Evolutionary conservation across 2,888 invertebrate species (phyloP), one percentile per base, ranked within the genome.

Genomic region (Torymus aiolomorphi): DNA sequence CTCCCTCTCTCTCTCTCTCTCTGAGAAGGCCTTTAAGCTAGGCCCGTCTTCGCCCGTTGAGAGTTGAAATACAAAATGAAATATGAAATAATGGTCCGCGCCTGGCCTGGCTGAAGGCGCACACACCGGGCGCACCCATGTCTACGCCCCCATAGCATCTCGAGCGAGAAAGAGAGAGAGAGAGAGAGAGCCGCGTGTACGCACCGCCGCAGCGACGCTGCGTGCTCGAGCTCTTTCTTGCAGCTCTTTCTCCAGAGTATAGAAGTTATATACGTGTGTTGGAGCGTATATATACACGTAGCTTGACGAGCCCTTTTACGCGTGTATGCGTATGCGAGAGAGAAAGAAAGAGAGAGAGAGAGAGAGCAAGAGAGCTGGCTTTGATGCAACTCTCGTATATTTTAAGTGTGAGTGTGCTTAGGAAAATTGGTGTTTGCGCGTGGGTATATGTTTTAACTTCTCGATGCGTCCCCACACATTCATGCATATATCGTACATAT

Each of bases 81-180:
- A 90, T 89, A 90, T 90, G 88, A 90, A 90, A 90, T 90, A 89
- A 90, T 90, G 89, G 89, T 87, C 88, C 89, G 88, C 88, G 88
- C 88, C 69, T 87, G 86, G 88, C 84, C 86, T 16, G 61, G 59
- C 62, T 76, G 71, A 75, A 86, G 88, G 89, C 89, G 87, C 88
- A 88, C 62, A 59, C 56, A 73, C 73, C 61, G 88, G 89, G 90
- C 90, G 90, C 90, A 90, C 90, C 90, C 90, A 90, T 89, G 88
- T 90, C 89, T 90, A 90, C 90, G 90, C 90, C 90, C 90, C 89
- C 90, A 88, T 90, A 81, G 77, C 80, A 73, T 81, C 78, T 31
- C 31, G 31, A 31, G 31, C 31, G 31, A 31, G 31, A 31, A 5
- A 31, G 31, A 31, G 31, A 31, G 31, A n/a, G n/a, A n/a, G n/a